Base-by-base conservation (phyloP, 1,140 invertebrate species). In the Periplaneta americana region DNA sequence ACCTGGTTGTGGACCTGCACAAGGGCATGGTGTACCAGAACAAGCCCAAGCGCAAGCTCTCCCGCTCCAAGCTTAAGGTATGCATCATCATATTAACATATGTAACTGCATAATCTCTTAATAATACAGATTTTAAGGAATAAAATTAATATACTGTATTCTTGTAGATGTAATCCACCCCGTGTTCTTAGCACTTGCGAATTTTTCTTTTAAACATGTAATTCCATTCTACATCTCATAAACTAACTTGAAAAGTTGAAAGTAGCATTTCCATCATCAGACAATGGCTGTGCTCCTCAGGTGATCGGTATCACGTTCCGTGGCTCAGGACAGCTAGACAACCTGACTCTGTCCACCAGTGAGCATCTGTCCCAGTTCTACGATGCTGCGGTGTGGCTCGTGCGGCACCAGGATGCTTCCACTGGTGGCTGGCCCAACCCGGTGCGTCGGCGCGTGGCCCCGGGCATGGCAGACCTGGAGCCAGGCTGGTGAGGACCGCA, bases 341-440 rank as follows among this genome's bases (percentile, higher is more conserved):
- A 97, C 88, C 87, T 99, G 78, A 96, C 94, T 15, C 86, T 98
- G 39, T 92, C 95, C n/a, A 93, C 93, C 2, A 94, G 92, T 84
- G 94, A 96, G 85, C 97, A 98, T 88, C 91, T 95, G 87, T 92
- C 94, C 78, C 95, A 97, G 87, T 99, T 99, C 90, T 96, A 95
- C 85, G 94, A 96, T 86, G 95, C 98, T 4, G 97, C 97, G 22
- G 92, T 96, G 85, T 99, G 98, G 98, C 95, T 99, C 86, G 93
- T 98, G 6, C 89, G 89, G 32, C 92, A 97, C 90, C 98, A 99
- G 89, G 94, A 97, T 86, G 84, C 88, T 74, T 88, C 92, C 81
- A 91, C 93, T 36, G 96, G 96, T 84, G 97, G 96, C 35, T 98
- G 97, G 97, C 89, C 94, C 48, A 97, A 97, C 88, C 94, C 94